phyloP scores from a whole-genome alignment of 2,888 invertebrate genomes.

The Chrysopilus asiliformis region DNA sequence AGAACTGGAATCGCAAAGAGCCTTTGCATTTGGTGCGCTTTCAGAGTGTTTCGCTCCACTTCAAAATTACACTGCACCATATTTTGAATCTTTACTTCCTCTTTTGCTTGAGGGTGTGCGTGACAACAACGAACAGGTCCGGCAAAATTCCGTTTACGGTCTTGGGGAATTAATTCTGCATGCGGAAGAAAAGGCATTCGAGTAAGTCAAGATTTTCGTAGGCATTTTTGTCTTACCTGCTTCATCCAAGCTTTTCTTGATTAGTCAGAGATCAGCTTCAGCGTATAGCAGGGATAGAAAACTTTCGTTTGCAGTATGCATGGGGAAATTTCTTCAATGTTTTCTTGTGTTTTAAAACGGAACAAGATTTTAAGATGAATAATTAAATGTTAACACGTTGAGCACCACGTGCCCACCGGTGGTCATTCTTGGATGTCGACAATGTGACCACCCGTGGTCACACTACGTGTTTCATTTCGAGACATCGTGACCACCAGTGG shows the following conservation, averaged over 20 bases:
- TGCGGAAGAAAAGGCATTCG: conserved; percentile 47
- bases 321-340: background rate
- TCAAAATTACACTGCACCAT: conserved; percentile 40
- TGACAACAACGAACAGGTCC: conserved; percentile 54
- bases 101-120: conserved; percentile 45
- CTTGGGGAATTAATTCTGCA: conserved; percentile 58
- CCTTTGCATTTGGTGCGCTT: conserved; percentile 58
- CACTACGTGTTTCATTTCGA: no score
- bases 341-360: no score
- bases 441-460: no score
- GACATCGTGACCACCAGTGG: no score
- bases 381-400: no score
- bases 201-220: conserved; percentile 35
- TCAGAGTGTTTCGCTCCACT: conserved; percentile 58
- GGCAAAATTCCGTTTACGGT: conserved; percentile 64
- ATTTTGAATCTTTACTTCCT: conserved; percentile 47
- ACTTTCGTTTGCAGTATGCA: background rate
- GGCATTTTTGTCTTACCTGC: conserved; percentile 1
- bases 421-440: no score
- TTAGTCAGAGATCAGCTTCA: background rate
- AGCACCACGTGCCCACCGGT: no score
- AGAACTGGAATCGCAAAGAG: conserved; percentile 44
- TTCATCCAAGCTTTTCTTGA: conserved; percentile 3
- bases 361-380: no score
- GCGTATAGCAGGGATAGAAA: conserved; percentile 4